Evolutionary conservation across 2,797 vertebrate genomes (phyloP), one percentile per base, ranked within the genome.

Genomic region (Stomatorhinus walkeri): DNA sequence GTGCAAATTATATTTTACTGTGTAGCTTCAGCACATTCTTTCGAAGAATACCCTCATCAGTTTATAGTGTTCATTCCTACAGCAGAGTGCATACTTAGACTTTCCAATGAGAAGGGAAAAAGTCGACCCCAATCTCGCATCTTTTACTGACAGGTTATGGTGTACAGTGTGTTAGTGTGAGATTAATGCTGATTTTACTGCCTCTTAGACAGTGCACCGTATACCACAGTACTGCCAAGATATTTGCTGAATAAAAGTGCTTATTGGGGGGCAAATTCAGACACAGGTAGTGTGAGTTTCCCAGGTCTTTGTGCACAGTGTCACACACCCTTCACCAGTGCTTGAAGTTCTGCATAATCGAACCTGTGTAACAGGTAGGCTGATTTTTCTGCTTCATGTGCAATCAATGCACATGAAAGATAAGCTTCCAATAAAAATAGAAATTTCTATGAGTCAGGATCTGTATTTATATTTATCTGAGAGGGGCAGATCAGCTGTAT

Each of bases 391-490:
- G 36, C 40, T 48, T 43, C 79, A n/a, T 10, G 40, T 48, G 79
- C 79, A 43, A 83, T 83, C 36, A n/a, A 83, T 43, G 79, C 64
- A 83, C 3, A 40, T 83, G 79, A 83, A 83, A 83, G 36, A 83
- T 24, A 19, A 83, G 36, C 36, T 83, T 48, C 43, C 43, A 43
- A 43, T 83, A 83, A 83, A 83, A 83, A 83, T 43, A 83, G 79
- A 43, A 72, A 72, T 72, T 83, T 83, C n/a, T 81, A n/a, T 83
- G 79, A n/a, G 36, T 83, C 79, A 43, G 43, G 36, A 22, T 83
- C 40, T n/a, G 43, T 83, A 48, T 48, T 86, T 56, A 51, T 54
- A 28, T 56, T 56, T 51, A 56, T 59, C 86, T 87, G 12, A 56
- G 10, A 10, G 56, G 49, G 19, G 19, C 22, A 87, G 51, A 46